Evolutionary conservation across 2,113 vertebrate genomes (phyloP), one percentile per base, ranked within the genome.

Genomic region (Callopanchax toddi): DNA sequence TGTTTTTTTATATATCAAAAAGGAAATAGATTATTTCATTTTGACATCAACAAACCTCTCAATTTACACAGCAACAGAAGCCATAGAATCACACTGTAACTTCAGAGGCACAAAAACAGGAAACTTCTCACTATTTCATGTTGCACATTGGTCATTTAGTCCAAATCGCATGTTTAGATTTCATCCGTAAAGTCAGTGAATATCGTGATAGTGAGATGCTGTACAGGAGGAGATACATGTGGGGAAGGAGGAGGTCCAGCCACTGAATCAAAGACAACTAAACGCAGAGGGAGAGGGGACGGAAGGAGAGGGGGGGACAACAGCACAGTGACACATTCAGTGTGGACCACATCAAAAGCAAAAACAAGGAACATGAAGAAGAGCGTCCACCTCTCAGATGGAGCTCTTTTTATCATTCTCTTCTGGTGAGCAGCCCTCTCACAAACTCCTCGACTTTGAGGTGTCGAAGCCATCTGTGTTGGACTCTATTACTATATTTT

Each of bases 101-200:
- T 88, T 93, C 91, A 87, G 93, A 98, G 95, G 95, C 95, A 96
- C 94, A 94, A 95, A 86, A 97, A 96, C 95, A 94, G 92, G 94
- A 92, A 89, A 83, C 81, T 52, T 91, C 82, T 84, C 82, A 92
- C 91, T 87, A 93, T 89, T 89, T 95, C 90, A 92, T 88, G 89
- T 92, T 94, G 89, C 86, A 91, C 88, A 79, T 87, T 83, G 85
- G 74, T 84, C 72, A 82, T 91, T 90, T 91, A 88, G 22, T 46
- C 67, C 81, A 88, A 89, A 88, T 91, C 65, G 67, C 70, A 76
- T 56, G 58, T 85, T 86, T 48, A 83, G 82, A 88, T 93, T 92
- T 92, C 89, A 92, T 94, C 89, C 61, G 92, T 78, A 53, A 78
- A 81, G 92, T 89, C 89, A 88, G 85, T 86, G 91, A 93, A 93